Conservation (phyloP, 2,797 vertebrate genomes). For the Poecilia picta region DNA sequence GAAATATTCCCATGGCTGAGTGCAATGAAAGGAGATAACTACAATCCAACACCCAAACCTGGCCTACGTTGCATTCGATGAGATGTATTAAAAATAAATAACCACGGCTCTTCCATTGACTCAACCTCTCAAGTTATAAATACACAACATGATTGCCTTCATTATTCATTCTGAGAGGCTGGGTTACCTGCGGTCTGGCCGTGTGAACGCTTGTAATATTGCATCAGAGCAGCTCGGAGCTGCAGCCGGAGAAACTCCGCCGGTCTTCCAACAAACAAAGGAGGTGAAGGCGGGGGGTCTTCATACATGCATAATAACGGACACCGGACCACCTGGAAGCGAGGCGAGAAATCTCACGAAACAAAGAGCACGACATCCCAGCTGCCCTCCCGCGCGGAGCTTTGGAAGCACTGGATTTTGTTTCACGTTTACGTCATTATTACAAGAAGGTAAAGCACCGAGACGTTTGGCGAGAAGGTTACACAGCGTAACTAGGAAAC, state of each 20-base stretch:
- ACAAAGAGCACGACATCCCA: slow-evolving; percentile 25
- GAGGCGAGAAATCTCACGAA: slow-evolving; percentile 29
- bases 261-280: slow-evolving; percentile 43
- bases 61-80: slow-evolving; percentile 56
- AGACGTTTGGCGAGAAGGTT: slow-evolving; percentile 61
- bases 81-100: slow-evolving; percentile 82
- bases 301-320: slow-evolving; percentile 65
- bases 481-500: slow-evolving; percentile 51
- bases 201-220: slow-evolving; percentile 61
- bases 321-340: slow-evolving; percentile 33
- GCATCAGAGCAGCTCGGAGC: slow-evolving; percentile 70
- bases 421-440: slow-evolving; percentile 49
- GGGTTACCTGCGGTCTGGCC: slow-evolving; percentile 69
- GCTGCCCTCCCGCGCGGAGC: slow-evolving; percentile 20
- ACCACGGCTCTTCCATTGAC: slow-evolving; percentile 57
- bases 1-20: slow-evolving; percentile 80
- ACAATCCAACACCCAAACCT: slow-evolving; percentile 48
- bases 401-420: slow-evolving; percentile 76
- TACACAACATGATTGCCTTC: slow-evolving; percentile 78
- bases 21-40: slow-evolving; percentile 73
- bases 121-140: slow-evolving; percentile 63
- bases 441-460: slow-evolving; percentile 53
- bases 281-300: slow-evolving; percentile 18
- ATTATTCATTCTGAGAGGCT: slow-evolving; percentile 66
- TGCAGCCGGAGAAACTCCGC: slow-evolving; percentile 48